Conservation (phyloP, 35 echinoderm and acorn worm genomes). For the Strongylocentrotus purpuratus region DNA sequence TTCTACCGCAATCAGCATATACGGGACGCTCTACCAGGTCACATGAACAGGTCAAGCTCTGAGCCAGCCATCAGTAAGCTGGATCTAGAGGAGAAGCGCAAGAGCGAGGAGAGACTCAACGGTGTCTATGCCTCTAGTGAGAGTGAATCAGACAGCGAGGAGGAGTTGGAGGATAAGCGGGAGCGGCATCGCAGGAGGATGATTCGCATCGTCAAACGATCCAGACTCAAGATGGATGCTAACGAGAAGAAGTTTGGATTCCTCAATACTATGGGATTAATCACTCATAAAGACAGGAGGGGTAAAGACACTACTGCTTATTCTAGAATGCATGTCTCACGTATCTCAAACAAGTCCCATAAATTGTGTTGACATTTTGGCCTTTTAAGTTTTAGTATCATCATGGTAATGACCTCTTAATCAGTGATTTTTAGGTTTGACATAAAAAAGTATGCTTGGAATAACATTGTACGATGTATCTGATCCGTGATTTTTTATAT, state of each 20-base stretch:
- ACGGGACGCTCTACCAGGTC: slow-evolving; percentile 48
- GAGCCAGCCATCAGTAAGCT: slow-evolving; percentile 79
- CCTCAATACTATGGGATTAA: slow-evolving; percentile 78
- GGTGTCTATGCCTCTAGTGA: slow-evolving; percentile 92
- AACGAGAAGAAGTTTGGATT: slow-evolving; percentile 80
- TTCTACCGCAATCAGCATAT: slow-evolving; percentile 81
- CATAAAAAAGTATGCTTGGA: too few relatives aligned
- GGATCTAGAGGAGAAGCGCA: slow-evolving; percentile 84
- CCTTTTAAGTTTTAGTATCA: too few relatives aligned
- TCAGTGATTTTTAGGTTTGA: too few relatives aligned
- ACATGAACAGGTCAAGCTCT: slow-evolving; percentile 27
- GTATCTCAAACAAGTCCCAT: neutral
- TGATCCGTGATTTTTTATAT: too few relatives aligned
- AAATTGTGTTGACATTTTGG: too few relatives aligned
- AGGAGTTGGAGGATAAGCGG: slow-evolving; percentile 83
- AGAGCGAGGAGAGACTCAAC: slow-evolving; percentile 60
- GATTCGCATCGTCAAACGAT: slow-evolving; percentile 70
- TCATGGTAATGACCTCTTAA: too few relatives aligned
- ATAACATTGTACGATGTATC: too few relatives aligned
- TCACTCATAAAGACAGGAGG: slow-evolving; percentile 79
- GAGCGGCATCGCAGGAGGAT: slow-evolving; percentile 80
- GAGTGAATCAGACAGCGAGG: slow-evolving; percentile 95
- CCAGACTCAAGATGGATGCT: slow-evolving; percentile 74
- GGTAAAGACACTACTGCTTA: slow-evolving; percentile 52
- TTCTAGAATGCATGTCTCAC: neutral